Evolutionary conservation across 92 coral and sea anemone species (phyloP), one percentile per base, ranked within the genome.

Genomic region (Siderastrea siderea): DNA sequence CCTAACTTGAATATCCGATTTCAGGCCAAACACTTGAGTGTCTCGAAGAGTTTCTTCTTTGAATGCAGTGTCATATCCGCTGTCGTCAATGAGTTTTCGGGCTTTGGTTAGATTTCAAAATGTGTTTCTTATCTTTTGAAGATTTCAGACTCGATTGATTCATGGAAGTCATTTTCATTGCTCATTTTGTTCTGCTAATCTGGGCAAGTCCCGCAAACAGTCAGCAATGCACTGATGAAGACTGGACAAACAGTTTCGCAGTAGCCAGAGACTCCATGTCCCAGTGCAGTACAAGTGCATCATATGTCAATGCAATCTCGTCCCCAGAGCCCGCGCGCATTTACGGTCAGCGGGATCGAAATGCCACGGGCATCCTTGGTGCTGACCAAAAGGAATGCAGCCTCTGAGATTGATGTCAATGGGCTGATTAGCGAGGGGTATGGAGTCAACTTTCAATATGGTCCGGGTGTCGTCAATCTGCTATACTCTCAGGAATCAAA

Each of bases 41-140:
- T 92, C 95, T 77, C 90, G 38, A 15, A 84, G 80, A 6, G 71
- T 88, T 71, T 82, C 83, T 9, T 92, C 92, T 59, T 78, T 78
- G 71, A 84, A 50, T 26, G 81, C 82, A 1, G 78, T 48, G 48
- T 62, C 54, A 44, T 92, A 84, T 54, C 92, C 95, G 10, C 84
- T 71, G 45, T 92, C 88, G 47, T 88, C 88, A 38, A 92, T 67
- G 1, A 92, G 92, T 8, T 71, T 57, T 12, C 85, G 38, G 12
- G 88, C 90, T 62, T 88, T 84, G 13, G 90, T 88, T 8, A 92
- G 17, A 63, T n/a, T n/a, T n/a, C n/a, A n/a, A n/a, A n/a, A n/a
- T n/a, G n/a, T n/a, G n/a, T n/a, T n/a, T n/a, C n/a, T n/a, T n/a
- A n/a, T n/a, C n/a, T n/a, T n/a, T n/a, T n/a, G n/a, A n/a, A n/a